phyloP scores from a whole-genome alignment of 2,888 invertebrate species.

The Nasonia oneida region DNA sequence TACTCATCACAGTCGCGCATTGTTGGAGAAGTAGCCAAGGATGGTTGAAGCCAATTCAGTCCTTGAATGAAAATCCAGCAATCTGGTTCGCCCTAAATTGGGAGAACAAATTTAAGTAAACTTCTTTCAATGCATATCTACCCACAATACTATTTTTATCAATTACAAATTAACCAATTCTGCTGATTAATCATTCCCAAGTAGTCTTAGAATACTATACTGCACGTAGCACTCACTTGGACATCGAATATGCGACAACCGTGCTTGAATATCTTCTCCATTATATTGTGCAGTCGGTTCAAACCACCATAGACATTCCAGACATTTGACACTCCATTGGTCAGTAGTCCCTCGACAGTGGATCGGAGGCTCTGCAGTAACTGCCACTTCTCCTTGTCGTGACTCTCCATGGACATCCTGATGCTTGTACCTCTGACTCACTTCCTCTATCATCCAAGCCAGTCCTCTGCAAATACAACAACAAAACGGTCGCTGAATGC shows the following conservation, averaged over 20 bases:
- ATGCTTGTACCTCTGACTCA: not conserved
- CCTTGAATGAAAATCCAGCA: slow-evolving; percentile 83
- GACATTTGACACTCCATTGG: slow-evolving; percentile 82
- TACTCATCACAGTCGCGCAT: slow-evolving; percentile 76
- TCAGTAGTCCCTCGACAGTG: slow-evolving; percentile 82
- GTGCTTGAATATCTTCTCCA: slow-evolving; percentile 82
- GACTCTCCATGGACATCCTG: slow-evolving; percentile 46
- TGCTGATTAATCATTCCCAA: not conserved
- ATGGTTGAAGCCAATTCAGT: slow-evolving; percentile 83
- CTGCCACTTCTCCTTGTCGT: slow-evolving; percentile 78
- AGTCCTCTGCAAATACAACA: slow-evolving; percentile 5
- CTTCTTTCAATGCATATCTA: not conserved
- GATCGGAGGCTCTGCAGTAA: slow-evolving; percentile 81
- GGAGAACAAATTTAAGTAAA: not conserved
- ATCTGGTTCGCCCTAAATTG: slow-evolving; percentile 79
- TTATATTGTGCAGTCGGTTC: slow-evolving; percentile 81
- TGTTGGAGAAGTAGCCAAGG: slow-evolving; percentile 80
- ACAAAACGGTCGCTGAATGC: not conserved
- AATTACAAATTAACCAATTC: not conserved
- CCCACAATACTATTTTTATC: not conserved
- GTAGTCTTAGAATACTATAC: not conserved
- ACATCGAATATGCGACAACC: slow-evolving; percentile 78
- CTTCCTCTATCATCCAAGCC: slow-evolving; percentile 20
- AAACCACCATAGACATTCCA: slow-evolving; percentile 83
- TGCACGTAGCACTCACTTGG: slow-evolving; percentile 47